Conservation (phyloP, 2,797 vertebrate species). For the Sebastes elongatus region DNA sequence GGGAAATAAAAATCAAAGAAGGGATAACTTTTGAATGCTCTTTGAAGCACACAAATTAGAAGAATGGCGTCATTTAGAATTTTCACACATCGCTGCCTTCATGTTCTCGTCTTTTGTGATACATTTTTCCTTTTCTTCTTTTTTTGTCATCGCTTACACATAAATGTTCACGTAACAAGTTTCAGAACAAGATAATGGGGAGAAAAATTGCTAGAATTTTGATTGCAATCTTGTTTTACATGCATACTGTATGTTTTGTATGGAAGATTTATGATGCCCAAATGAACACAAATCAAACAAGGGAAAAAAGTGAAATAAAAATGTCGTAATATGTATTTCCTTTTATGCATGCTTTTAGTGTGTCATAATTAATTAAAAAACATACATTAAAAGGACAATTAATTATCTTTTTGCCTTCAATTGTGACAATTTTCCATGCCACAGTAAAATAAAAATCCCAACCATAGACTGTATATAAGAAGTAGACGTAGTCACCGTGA, state of each 20-base stretch:
- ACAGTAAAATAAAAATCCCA: neutral
- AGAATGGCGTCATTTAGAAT: slow-evolving; percentile 47
- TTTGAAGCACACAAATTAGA: slow-evolving; percentile 61
- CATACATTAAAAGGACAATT: neutral
- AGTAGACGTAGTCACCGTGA: too few species aligned
- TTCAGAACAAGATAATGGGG: neutral
- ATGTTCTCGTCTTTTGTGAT: slow-evolving; percentile 39
- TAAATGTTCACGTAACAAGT: slow-evolving; percentile 6
- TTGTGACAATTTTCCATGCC: neutral
- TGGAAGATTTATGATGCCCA: neutral
- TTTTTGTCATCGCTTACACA: neutral
- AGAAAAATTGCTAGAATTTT: neutral
- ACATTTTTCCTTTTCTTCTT: slow-evolving; percentile 41
- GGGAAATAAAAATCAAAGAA: slow-evolving; percentile 51
- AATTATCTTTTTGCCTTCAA: neutral
- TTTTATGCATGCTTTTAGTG: neutral
- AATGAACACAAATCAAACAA: neutral
- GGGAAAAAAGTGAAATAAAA: neutral
- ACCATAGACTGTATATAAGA: neutral
- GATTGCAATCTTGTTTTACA: slow-evolving; percentile 1
- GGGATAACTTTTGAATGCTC: slow-evolving; percentile 50
- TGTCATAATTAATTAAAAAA: neutral
- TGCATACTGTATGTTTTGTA: neutral
- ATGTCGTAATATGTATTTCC: neutral
- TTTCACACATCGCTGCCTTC: slow-evolving; percentile 6